Percentiles rank a stretch among this genome's conserved stretches.
These are phyloP conservation scores for Brachyrhaphis roseni DNA, from an alignment of 2,797 vertebrate species.

Conservation along the genomic window DNA sequence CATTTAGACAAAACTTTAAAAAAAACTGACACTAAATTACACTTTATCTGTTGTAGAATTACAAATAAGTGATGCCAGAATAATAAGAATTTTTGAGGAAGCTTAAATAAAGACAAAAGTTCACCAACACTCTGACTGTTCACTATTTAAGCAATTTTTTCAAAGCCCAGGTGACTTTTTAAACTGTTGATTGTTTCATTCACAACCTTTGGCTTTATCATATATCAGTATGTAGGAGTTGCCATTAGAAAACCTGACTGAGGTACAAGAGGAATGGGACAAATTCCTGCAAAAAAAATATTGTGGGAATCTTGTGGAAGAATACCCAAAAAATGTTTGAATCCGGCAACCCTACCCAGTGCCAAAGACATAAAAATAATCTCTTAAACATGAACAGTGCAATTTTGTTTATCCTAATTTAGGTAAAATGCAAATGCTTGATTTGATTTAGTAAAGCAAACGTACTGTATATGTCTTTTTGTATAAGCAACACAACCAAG, in stretches of 20 bases:
- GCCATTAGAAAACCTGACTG: neutral
- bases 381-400: neutral
- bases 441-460: neutral
- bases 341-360: neutral
- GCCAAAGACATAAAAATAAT: neutral
- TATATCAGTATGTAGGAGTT: neutral
- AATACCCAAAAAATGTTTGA: neutral
- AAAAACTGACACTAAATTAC: neutral
- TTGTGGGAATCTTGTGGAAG: neutral
- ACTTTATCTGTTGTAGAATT: neutral
- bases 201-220: neutral
- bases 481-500: neutral
- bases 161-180: neutral
- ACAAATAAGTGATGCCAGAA: neutral
- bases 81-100: neutral
- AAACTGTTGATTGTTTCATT: neutral
- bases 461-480: neutral
- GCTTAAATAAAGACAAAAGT: neutral
- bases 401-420: neutral
- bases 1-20: neutral
- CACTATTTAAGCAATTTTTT: neutral
- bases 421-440: neutral
- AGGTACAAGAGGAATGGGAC: neutral
- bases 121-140: too few relatives aligned
- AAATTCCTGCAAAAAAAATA: neutral